These are phyloP conservation scores for Biston stratarius DNA, from an alignment of 2,888 invertebrate genomes.

Conservation along the genomic window DNA sequence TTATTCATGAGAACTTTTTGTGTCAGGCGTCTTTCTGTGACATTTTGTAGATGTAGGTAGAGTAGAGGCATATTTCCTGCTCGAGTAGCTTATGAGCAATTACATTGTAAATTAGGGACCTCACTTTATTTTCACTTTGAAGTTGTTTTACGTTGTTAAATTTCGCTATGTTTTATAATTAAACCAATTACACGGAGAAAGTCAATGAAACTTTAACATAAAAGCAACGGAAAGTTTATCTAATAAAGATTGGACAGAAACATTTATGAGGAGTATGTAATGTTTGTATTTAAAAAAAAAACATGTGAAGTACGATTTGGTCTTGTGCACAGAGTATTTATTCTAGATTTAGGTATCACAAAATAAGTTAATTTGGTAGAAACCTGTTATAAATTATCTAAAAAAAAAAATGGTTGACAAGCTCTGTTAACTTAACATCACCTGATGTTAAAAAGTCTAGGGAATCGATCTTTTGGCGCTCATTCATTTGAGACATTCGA, in stretches of 20 bases:
- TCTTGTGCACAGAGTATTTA: background rate
- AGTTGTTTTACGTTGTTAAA: conserved; percentile 13
- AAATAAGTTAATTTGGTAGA: too few relatives aligned
- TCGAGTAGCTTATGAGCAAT: conserved; percentile 39
- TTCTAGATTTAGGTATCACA: too few relatives aligned
- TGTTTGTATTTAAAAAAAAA: too few relatives aligned
- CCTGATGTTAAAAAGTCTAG: too few relatives aligned
- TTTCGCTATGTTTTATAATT: conserved; percentile 8
- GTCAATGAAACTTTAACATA: background rate
- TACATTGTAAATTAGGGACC: conserved; percentile 35
- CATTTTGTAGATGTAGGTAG: conserved; percentile 37
- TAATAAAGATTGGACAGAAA: too few relatives aligned
- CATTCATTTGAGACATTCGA: too few relatives aligned
- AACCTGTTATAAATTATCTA: too few relatives aligned
- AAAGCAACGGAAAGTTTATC: background rate
- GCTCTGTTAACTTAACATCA: too few relatives aligned
- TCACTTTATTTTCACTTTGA: conserved; percentile 17
- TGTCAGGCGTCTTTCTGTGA: conserved; percentile 44
- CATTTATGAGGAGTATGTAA: too few relatives aligned
- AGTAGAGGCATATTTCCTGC: conserved; percentile 34
- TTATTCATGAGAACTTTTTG: conserved; percentile 62
- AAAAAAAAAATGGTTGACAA: too few relatives aligned
- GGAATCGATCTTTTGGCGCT: too few relatives aligned
- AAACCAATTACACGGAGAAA: conserved; percentile 6
- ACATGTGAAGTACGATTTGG: too few relatives aligned